Evolutionary conservation across 2,797 vertebrate species (phyloP).

Genomic region (Prunella strophiata): DNA sequence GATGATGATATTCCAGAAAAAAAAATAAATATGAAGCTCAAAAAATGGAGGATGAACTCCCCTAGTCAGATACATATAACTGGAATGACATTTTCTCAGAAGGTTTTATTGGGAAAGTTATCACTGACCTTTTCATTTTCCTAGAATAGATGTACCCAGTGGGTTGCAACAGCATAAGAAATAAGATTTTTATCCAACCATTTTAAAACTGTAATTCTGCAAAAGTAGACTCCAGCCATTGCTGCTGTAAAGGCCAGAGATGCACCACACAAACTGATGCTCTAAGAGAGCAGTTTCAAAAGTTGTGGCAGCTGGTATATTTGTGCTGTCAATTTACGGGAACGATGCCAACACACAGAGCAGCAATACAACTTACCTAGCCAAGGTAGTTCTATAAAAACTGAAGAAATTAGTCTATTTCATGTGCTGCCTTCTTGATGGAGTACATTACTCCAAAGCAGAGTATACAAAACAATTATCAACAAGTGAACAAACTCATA

Average conservation of each 20-base stretch:
- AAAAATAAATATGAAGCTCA: neutral
- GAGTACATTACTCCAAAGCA: neutral
- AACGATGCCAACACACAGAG: neutral
- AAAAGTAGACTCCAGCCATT: neutral
- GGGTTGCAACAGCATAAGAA: constrained; percentile 50
- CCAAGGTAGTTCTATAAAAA: neutral
- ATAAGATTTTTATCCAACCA: constrained; percentile 33
- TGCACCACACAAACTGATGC: neutral
- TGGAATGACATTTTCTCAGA: constrained; percentile 53
- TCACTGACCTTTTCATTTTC: constrained; percentile 63
- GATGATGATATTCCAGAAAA: constrained; percentile 31
- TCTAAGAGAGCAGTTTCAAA: neutral
- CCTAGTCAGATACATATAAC: neutral
- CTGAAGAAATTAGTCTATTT: neutral
- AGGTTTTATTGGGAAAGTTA: constrained; percentile 50
- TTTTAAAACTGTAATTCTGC: constrained; percentile 4
- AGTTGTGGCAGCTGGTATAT: neutral
- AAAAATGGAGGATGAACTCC: constrained; percentile 12
- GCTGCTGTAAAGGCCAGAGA: neutral
- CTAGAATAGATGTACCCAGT: constrained; percentile 42
- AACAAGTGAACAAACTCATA: neutral
- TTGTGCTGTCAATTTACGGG: neutral
- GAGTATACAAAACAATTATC: neutral
- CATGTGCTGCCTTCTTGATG: neutral
- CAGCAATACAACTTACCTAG: neutral